Conservation (phyloP, 2,113 vertebrate species). For the Oryzias curvinotus region DNA sequence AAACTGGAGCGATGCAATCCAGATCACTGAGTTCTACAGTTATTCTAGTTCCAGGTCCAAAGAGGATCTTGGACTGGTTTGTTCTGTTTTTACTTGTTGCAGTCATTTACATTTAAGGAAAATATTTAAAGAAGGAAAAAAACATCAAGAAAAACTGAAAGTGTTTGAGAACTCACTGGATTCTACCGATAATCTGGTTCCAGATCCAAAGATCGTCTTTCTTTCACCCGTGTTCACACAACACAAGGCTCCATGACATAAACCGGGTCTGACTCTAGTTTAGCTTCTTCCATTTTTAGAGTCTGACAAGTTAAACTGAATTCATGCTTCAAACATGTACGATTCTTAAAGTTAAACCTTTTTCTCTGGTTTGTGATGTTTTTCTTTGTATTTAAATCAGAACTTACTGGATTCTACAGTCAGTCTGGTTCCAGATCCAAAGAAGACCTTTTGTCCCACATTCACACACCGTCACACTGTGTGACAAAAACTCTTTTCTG, state of each 20-base stretch:
- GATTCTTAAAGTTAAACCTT: no score
- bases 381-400: no score
- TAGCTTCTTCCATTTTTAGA: neutral
- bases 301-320: no score
- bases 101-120: no score
- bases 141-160: no score
- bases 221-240: neutral
- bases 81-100: no score
- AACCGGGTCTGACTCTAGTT: neutral
- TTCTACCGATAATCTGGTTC: slow-evolving; percentile 10
- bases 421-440: neutral
- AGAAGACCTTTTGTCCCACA: neutral
- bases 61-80: neutral
- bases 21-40: no score
- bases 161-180: slow-evolving; percentile 2
- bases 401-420: no score
- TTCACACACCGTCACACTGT: slow-evolving; percentile 6
- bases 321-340: no score
- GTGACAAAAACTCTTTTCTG: neutral
- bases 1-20: no score
- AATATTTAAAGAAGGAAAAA: no score
- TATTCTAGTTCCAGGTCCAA: neutral
- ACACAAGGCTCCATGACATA: neutral
- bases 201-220: neutral
- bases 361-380: no score